Evolutionary conservation across 2,888 invertebrate genomes (phyloP).

Genomic region (Tetramorium bicarinatum): DNA sequence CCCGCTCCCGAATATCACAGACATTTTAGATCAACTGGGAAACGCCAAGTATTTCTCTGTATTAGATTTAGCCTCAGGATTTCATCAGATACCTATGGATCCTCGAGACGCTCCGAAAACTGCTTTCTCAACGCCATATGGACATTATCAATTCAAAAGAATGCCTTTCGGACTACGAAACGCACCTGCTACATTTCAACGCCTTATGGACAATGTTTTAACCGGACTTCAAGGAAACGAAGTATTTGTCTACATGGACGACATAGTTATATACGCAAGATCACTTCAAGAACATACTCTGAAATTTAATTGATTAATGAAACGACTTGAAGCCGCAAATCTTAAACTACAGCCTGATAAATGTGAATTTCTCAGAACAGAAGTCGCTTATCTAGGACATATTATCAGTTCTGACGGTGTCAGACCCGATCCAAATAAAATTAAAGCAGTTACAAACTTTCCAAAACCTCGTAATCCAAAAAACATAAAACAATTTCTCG

Average conservation of each 20-base stretch:
- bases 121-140: neutral
- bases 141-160: neutral
- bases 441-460: constrained; percentile 54
- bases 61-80: neutral
- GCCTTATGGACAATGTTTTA: constrained; percentile 67
- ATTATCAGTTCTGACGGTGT: constrained; percentile 68
- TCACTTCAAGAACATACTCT: constrained; percentile 73
- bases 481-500: constrained; percentile 73
- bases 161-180: neutral
- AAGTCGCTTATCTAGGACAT: constrained; percentile 76
- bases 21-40: too few relatives aligned
- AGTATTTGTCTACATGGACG: constrained; percentile 82
- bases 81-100: neutral
- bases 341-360: constrained; percentile 77
- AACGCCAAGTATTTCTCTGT: neutral
- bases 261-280: constrained; percentile 79
- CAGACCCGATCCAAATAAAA: constrained; percentile 66
- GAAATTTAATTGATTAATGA: neutral
- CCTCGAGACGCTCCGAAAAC: constrained; percentile 41
- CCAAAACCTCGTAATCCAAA: constrained; percentile 57
- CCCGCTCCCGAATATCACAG: too few relatives aligned
- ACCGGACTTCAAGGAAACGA: constrained; percentile 72
- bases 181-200: neutral
- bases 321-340: neutral
- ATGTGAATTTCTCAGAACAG: constrained; percentile 75